Base-by-base conservation (phyloP, 2,797 vertebrate species). In the Bucorvus abyssinicus region DNA sequence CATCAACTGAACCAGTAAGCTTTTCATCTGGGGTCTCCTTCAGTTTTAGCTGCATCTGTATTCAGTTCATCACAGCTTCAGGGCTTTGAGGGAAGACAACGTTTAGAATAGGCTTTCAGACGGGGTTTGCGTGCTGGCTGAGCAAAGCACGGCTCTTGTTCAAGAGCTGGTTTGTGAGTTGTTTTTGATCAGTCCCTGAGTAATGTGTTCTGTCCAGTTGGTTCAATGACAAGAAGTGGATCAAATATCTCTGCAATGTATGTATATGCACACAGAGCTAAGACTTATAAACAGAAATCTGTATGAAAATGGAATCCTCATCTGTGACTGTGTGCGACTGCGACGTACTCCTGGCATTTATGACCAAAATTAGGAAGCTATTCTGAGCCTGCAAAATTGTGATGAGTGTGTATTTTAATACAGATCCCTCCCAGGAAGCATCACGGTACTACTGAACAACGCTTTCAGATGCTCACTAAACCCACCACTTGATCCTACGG, bases 331-430 rank as follows among this genome's bases (percentile, higher is more conserved):
- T 67, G 8, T 44, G 9, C 73, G 80, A 75, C 65, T 81, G n/a
- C 65, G 88, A 23, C 24, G 45, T 67, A 40, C 63, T 53, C 71
- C 79, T 73, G 12, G 56, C 36, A 57, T n/a, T 50, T 77, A 87
- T 70, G n/a, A 87, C 52, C 86, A 92, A 94, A 93, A 87, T 95
- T 84, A 95, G 88, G 81, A 56, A 89, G 92, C 36, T 90, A 94
- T 94, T 94, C 84, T 70, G 59, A 77, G 70, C 44, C 40, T 80
- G 44, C 34, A 70, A 90, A 90, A 55, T 75, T 2, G 8, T 6
- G 15, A 59, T 44, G 64, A 91, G n/a, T 30, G 36, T 84, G 70
- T 74, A 87, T 93, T 94, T 94, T 94, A 89, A 79, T 77, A 68
- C 22, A 88, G 63, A 60, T 53, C 70, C 3, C 0, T 90, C 81